phyloP scores from a whole-genome alignment of 2,797 vertebrate genomes.

The Crocodylus rhombifer region DNA sequence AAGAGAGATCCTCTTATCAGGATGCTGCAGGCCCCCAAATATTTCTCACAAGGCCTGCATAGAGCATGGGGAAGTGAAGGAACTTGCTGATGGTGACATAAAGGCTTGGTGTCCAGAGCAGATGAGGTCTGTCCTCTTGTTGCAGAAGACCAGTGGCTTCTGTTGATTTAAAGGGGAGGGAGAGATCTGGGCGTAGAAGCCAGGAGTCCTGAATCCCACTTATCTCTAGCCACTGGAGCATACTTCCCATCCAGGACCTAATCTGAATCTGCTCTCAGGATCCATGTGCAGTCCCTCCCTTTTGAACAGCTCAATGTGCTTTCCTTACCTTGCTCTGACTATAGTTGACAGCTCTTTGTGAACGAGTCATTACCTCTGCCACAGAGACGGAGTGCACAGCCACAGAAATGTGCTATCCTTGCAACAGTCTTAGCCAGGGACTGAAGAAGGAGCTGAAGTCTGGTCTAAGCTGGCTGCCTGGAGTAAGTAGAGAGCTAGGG shows the following conservation, averaged over 20 bases:
- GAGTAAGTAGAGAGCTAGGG: background rate
- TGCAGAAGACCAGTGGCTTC: background rate
- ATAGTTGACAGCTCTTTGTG: background rate
- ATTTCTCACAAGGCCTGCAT: no score
- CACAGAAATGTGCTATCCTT: background rate
- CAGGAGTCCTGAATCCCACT: background rate
- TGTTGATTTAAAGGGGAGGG: background rate
- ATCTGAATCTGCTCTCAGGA: background rate
- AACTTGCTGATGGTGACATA: background rate
- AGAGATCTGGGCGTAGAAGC: background rate
- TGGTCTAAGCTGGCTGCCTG: background rate
- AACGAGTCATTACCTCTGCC: background rate
- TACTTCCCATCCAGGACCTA: background rate
- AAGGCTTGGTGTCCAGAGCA: background rate
- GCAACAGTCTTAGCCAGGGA: background rate
- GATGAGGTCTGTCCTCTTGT: background rate
- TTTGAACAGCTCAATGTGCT: background rate
- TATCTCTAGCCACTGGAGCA: background rate
- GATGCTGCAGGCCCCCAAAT: no score
- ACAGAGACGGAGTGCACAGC: no score
- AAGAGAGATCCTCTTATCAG: no score
- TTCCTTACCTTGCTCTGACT: background rate
- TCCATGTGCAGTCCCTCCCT: background rate
- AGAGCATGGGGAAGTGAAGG: background rate
- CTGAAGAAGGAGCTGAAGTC: background rate